phyloP scores from a whole-genome alignment of 2,888 invertebrate species.

The Eupithecia subfuscata region DNA sequence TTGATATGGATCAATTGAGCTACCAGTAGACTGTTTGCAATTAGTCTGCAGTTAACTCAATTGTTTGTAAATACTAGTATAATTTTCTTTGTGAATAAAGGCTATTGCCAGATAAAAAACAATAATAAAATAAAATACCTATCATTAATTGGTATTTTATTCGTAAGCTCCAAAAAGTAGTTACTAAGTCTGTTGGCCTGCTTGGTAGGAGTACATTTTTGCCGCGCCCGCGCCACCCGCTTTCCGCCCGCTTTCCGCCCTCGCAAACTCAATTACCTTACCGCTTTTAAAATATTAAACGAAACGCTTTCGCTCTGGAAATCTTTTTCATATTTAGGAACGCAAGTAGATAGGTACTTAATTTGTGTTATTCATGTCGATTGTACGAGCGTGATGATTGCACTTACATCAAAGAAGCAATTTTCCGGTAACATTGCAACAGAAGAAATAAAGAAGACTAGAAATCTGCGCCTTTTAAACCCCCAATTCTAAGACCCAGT shows the following conservation, averaged over 20 bases:
- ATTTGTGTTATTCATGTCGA: conserved; percentile 28
- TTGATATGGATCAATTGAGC: no score
- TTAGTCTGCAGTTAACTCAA: no score
- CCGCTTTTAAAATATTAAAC: conserved; percentile 42
- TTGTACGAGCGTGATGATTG: background rate
- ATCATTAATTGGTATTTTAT: background rate
- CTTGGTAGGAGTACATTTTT: background rate
- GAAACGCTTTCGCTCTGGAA: conserved; percentile 38
- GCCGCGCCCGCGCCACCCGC: no score
- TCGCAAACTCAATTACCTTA: conserved; percentile 38
- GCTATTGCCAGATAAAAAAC: no score
- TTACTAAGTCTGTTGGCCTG: background rate
- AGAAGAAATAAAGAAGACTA: background rate
- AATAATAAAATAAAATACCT: no score
- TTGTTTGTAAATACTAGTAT: no score
- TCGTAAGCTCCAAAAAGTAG: background rate
- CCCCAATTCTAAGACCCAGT: background rate
- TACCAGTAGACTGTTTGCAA: no score
- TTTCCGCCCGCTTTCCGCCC: background rate
- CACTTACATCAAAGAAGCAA: conserved; percentile 5
- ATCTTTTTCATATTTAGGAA: conserved; percentile 37
- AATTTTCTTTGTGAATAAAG: no score
- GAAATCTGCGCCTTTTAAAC: background rate
- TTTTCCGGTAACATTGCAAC: background rate
- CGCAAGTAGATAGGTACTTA: conserved; percentile 30